A percentile compares a stretch with the other conserved stretches of the same genome.
Evolutionary conservation across 2,888 invertebrate species (phyloP).

Genomic region (Eilema griseolum): DNA sequence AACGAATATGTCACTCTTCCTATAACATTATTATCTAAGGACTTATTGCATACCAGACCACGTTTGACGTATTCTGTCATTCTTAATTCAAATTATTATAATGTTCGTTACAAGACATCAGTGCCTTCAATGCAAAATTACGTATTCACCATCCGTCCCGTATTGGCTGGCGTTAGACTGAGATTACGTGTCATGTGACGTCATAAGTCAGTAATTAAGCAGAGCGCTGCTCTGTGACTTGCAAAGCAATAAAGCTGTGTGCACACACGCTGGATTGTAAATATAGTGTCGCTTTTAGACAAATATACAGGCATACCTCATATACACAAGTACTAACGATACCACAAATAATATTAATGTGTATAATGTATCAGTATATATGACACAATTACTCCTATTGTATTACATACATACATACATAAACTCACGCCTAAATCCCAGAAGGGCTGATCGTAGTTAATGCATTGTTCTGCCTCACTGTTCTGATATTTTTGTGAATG

Average conservation of each 20-base stretch:
- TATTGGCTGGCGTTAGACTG: conserved; percentile 9
- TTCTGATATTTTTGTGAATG: no score
- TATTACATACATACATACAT: no score
- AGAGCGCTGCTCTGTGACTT: background rate
- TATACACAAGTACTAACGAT: no score
- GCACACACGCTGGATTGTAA: background rate
- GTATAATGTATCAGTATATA: no score
- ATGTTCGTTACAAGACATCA: background rate
- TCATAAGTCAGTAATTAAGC: conserved; percentile 14
- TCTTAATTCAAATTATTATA: background rate
- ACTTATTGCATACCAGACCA: background rate
- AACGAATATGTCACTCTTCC: no score
- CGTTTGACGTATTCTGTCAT: background rate
- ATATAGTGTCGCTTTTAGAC: background rate
- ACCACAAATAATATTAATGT: no score
- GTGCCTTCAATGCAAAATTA: conserved; percentile 9
- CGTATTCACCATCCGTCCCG: conserved; percentile 4
- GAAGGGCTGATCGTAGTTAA: no score
- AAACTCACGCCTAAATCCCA: no score
- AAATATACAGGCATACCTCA: no score
- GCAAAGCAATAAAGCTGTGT: background rate
- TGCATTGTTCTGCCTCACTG: no score
- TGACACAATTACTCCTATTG: no score
- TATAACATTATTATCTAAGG: no score
- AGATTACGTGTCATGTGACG: conserved; percentile 9